Conservation (phyloP, 2,888 invertebrate species). For the Nomada goodeniana region DNA sequence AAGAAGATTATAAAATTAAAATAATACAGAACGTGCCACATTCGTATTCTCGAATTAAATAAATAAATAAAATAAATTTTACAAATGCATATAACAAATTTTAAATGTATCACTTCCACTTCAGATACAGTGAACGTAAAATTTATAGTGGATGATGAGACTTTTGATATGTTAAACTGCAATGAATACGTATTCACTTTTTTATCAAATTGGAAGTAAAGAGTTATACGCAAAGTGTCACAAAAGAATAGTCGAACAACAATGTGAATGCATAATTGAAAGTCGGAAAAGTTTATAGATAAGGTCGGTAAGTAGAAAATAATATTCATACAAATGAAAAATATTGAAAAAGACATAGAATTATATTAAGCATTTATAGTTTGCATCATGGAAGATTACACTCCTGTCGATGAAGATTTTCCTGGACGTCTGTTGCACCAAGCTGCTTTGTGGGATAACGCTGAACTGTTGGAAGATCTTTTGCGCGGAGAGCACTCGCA, state of each 20-base stretch:
- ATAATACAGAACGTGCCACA: neutral
- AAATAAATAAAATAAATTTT: conserved; percentile 29
- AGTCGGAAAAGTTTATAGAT: conserved; percentile 15
- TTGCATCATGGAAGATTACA: conserved; percentile 87
- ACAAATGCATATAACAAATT: conserved; percentile 53
- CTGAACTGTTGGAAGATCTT: conserved; percentile 93
- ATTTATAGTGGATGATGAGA: conserved; percentile 10
- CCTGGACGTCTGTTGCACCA: conserved; percentile 92
- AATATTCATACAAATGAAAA: neutral
- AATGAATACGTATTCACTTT: conserved; percentile 17
- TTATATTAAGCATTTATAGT: conserved; percentile 42
- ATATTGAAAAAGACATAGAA: neutral
- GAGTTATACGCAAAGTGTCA: conserved; percentile 27
- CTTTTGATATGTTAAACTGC: conserved; percentile 10
- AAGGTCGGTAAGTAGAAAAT: conserved; percentile 37
- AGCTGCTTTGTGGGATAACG: conserved; percentile 95
- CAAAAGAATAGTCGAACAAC: conserved; percentile 23
- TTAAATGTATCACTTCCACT: conserved; percentile 38
- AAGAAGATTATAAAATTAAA: conserved; percentile 10
- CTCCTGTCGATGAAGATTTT: conserved; percentile 93
- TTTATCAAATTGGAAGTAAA: conserved; percentile 22
- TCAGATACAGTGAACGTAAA: conserved; percentile 37
- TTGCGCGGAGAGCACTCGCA: conserved; percentile 88
- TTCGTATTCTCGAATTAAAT: conserved; percentile 13
- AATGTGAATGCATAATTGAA: conserved; percentile 26